Evolutionary conservation across 1,140 invertebrate genomes (phyloP), one percentile per base, ranked within the genome.

Genomic region (Spodoptera frugiperda): DNA sequence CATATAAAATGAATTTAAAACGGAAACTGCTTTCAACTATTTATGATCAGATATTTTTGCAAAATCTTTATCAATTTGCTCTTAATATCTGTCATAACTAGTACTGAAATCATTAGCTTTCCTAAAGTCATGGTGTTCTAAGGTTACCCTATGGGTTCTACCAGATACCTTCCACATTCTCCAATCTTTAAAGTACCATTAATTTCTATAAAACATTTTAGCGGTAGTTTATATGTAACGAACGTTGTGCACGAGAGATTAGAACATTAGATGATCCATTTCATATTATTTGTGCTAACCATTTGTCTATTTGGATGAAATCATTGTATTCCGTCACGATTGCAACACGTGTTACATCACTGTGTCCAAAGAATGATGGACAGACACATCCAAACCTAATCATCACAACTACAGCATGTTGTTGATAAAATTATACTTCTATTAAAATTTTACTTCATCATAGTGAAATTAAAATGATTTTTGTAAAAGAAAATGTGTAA

Each of bases 21-120:
- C 21, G 4, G 30, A 68, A 59, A 70, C 54, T 78, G 67, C 19
- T 46, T 4, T 5, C 39, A 19, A n/a, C 76, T 78, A 78, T 76
- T 75, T 11, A 48, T 55, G 55, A 49, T 9, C 76, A 65, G 17
- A 57, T 73, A 61, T 61, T 55, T 51, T 14, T 10, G 48, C 33
- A 55, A 73, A 30, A 15, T 4, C 15, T 25, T 17, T 0, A 61
- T 61, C 15, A 8, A 6, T 15, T 59, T 25, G 12, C 17, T 21
- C 49, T 8, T 25, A 48, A 67, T 67, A 59, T 59, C n/a, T 33
- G 54, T 48, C 51, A 76, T 71, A 6, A 71, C 77, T 82, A 76
- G 59, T 48, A 30, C 49, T 75, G n/a, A 25, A 71, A 65, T 76
- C 80, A 82, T 79, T 55, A 79, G 80, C 80, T 79, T 82, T 49